These are phyloP conservation scores for Pantala flavescens DNA, from an alignment of 1,140 invertebrate species.

Conservation along the genomic window DNA sequence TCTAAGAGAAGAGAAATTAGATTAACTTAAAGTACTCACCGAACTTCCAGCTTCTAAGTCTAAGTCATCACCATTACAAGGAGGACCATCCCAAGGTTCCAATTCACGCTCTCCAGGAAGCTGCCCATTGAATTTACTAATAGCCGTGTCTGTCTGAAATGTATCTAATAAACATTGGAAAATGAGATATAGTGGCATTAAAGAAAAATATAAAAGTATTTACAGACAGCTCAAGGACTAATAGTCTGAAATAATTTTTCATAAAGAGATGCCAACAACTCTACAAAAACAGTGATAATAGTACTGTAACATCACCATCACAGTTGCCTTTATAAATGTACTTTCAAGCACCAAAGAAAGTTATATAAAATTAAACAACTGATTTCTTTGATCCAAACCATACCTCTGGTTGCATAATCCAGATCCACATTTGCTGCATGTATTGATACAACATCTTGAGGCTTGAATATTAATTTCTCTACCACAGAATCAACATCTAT, in stretches of 20 bases:
- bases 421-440: slow-evolving; percentile 71
- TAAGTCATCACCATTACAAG: slow-evolving; percentile 49
- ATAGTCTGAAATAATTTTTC: too few species aligned
- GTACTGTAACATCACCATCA: too few species aligned
- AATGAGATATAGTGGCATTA: neutral
- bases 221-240: neutral
- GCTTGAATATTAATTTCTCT: slow-evolving; percentile 77
- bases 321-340: too few species aligned
- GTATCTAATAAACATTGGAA: slow-evolving; percentile 36
- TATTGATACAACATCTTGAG: slow-evolving; percentile 69
- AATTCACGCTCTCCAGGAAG: slow-evolving; percentile 62
- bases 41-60: slow-evolving; percentile 48
- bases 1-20: too few species aligned
- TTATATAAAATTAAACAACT: too few species aligned
- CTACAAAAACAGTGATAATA: too few species aligned
- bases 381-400: neutral
- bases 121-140: slow-evolving; percentile 52
- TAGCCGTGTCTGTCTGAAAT: slow-evolving; percentile 74
- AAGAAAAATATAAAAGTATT: neutral
- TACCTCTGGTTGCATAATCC: slow-evolving; percentile 70
- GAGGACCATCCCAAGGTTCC: slow-evolving; percentile 75
- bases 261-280: too few species aligned
- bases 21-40: neutral
- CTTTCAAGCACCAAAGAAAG: too few species aligned
- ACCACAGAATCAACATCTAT: slow-evolving; percentile 56